Evolutionary conservation across 2,888 invertebrate species (phyloP), one percentile per base, ranked within the genome.

Genomic region (Epistrophe eligans): DNA sequence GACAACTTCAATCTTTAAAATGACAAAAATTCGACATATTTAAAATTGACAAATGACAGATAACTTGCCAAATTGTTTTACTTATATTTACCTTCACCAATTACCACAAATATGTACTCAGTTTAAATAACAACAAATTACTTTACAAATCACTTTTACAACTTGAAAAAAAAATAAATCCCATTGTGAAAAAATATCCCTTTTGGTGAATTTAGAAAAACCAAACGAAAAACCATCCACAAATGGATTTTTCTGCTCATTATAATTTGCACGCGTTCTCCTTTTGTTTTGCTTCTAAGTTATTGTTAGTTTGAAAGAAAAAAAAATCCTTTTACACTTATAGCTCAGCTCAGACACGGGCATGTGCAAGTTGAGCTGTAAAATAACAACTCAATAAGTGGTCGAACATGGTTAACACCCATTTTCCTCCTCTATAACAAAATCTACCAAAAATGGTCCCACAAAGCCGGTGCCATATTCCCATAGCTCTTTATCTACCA

Each of bases 351-450:
- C n/a, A 45, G 35, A 11, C 35, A 45, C 15, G 35, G 4, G 32
- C 32, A 17, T 19, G 45, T 0, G 19, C 9, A 24, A 50, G 50
- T 38, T 50, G 50, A 52, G 79, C 67, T 67, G 66, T 73, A 71
- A 80, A 64, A 64, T 81, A 79, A 87, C 85, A 82, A 87, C 85
- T 87, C 85, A 87, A 82, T 87, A 74, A 87, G 15, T 24, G 62
- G 52, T 64, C 32, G 52, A 82, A 70, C 82, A 87, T 62, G 64
- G 79, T 71, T 79, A 79, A 87, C 85, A 79, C 77, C 85, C 74
- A 82, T 74, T 74, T 74, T 55, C n/a, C 73, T 71, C n/a, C 73
- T 24, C 24, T 24, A 24, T 24, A 40, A 55, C 57, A 40, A 84
- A 76, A 48, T 13, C 11, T 70, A 58, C 62, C 64, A 11, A 50